Evolutionary conservation across 1,140 invertebrate genomes (phyloP), one percentile per base, ranked within the genome.

Genomic region (Penaeus japonicus): DNA sequence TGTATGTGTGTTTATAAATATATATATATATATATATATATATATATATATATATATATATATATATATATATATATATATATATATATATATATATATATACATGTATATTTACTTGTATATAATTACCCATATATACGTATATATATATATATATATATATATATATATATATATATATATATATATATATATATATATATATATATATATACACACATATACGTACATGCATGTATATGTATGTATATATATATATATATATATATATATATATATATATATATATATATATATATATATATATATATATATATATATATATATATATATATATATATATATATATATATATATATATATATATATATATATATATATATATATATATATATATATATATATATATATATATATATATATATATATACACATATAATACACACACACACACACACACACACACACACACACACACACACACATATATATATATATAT

Each of bases 111-210:
- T 59, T 17, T 59, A 59, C n/a, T 59, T 59, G n/a, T 59, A n/a
- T n/a, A n/a, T n/a, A n/a, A n/a, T n/a, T n/a, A n/a, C n/a, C n/a
- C n/a, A n/a, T n/a, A n/a, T n/a, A n/a, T n/a, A n/a, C n/a, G n/a
- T n/a, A 65, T 65, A 65, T 65, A 65, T 65, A 65, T 65, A 65
- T 65, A 65, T 65, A 65, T 65, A 65, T 65, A 65, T 65, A 30
- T 65, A 65, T 65, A 65, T 65, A 65, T 65, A 30, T 65, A 65
- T 65, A 30, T 65, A 65, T 65, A 65, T 65, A 65, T 4, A 65
- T 65, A 27, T 65, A 12, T 65, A 4, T 65, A 65, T 4, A 27
- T 65, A 12, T 4, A 27, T 65, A 65, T 65, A 65, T 65, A 65
- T 4, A 65, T 65, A 27, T 65, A 3, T 27, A 12, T 65, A 65